phyloP scores from a whole-genome alignment of 2,888 invertebrate species.

The Eupeodes luniger region DNA sequence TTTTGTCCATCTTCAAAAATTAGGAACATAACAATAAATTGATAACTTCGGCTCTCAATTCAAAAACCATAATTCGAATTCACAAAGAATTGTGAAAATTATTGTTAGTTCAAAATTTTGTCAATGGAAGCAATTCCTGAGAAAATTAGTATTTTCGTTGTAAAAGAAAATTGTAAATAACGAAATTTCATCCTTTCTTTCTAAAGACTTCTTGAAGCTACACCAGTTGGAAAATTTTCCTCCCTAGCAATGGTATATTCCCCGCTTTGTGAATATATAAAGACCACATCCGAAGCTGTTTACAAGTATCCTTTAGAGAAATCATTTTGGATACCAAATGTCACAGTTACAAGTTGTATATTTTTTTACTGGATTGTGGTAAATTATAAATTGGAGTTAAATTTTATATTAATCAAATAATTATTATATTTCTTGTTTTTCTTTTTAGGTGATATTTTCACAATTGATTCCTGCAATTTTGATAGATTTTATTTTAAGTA shows the following conservation, averaged over 20 bases:
- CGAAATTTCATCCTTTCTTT: background rate
- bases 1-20: too few relatives aligned
- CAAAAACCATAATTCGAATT: too few relatives aligned
- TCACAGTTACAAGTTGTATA: background rate
- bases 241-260: background rate
- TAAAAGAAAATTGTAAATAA: too few relatives aligned
- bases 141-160: too few relatives aligned
- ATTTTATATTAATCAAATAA: background rate
- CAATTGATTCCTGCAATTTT: constrained; percentile 79
- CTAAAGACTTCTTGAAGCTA: constrained; percentile 4
- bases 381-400: background rate
- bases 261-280: background rate
- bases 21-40: too few relatives aligned
- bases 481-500: constrained; percentile 76
- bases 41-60: too few relatives aligned
- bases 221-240: constrained; percentile 15
- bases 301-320: constrained; percentile 21
- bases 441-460: constrained; percentile 75
- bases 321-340: constrained; percentile 43
- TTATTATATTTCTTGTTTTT: too few relatives aligned
- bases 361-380: constrained; percentile 9
- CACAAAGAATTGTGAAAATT: too few relatives aligned
- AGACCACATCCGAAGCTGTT: background rate
- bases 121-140: too few relatives aligned
- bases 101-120: too few relatives aligned